Base-by-base conservation (phyloP, 1,140 invertebrate species). In the Tribolium madens region DNA sequence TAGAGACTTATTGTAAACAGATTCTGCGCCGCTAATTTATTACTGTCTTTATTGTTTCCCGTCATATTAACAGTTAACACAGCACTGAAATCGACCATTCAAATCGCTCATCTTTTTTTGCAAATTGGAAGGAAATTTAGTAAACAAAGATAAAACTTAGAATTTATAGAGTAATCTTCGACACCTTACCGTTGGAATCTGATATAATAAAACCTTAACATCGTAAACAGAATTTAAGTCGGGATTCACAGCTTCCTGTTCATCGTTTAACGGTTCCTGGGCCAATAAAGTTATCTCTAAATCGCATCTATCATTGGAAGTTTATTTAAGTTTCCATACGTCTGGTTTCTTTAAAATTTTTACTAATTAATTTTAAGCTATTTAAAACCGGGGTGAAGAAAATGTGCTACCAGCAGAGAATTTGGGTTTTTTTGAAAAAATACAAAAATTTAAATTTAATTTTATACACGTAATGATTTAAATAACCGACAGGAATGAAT, bases 1-100 rank as follows among this genome's bases (percentile, higher is more conserved):
- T 78, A 82, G 50, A 72, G 81, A 79, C 76, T 82, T 81, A 81
- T 82, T 82, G 80, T 82, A 82, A 82, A 82, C 81, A 82, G 78
- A 76, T 78, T 82, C 80, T 80, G 76, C 79, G 76, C 77, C 79
- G 81, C 75, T 82, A 82, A 82, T 82, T 82, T 82, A 82, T 82
- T 78, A 75, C 73, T 75, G 79, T 79, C 79, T 82, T 82, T 82
- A 82, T 82, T 81, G 79, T 81, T 81, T 81, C 79, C 77, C 71
- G 70, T 79, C 78, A 76, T 75, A 76, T 76, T 73, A 76, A 64
- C 33, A 72, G 70, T 72, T 72, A 72, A 72, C 70, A 36, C 57
- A 4, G 10, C 57, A 64, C 57, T 33, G 36, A 64, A 64, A 33
- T 64, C 31, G 31, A 64, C 26, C 21, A 64, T 64, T 13, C 26